Conservation (phyloP, 2,113 vertebrate genomes). For the Eidolon helvum region DNA sequence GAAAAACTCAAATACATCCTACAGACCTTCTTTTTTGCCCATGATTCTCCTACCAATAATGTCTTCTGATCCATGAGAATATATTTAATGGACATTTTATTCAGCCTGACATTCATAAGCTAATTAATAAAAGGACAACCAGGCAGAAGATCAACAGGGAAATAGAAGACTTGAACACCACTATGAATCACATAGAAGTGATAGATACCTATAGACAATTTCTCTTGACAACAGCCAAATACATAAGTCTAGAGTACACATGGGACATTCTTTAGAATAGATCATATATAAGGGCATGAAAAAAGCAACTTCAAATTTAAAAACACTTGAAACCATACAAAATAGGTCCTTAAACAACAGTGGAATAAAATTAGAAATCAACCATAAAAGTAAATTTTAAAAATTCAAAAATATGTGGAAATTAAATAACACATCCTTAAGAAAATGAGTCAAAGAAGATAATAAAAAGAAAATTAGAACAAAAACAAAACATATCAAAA, state of each 20-base stretch:
- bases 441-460: too few species aligned
- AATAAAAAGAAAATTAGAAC: too few species aligned
- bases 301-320: too few species aligned
- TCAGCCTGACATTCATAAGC: background rate
- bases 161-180: background rate
- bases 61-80: background rate
- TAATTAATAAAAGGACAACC: background rate
- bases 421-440: too few species aligned
- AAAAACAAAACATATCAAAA: too few species aligned
- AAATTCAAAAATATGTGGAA: too few species aligned
- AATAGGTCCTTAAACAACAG: too few species aligned
- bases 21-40: background rate
- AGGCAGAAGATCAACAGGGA: background rate
- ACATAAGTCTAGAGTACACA: background rate
- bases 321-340: too few species aligned
- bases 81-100: background rate
- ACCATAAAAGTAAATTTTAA: too few species aligned
- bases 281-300: too few species aligned
- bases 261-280: too few species aligned
- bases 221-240: background rate
- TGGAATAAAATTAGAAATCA: too few species aligned
- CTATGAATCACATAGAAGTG: background rate
- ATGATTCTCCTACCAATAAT: background rate
- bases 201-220: background rate
- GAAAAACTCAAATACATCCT: background rate